A percentile compares a stretch with the other conserved stretches of the same genome.
Conservation (phyloP, 2,797 vertebrate genomes). For the Chloroceryle amazona region DNA sequence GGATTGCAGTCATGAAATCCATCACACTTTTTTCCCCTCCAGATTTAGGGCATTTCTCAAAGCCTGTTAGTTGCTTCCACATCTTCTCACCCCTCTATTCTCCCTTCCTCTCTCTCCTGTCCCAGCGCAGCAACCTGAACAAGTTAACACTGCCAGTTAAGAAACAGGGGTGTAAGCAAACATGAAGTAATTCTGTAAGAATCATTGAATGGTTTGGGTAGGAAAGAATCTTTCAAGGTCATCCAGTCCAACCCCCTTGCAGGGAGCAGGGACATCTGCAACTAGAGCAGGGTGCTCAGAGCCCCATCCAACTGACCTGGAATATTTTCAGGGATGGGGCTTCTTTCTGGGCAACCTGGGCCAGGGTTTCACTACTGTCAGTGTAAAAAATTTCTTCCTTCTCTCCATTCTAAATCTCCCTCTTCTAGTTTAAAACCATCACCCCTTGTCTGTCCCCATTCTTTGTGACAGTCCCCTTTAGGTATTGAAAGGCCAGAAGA, state of each 20-base stretch:
- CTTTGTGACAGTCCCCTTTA: not conserved
- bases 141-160: fast-evolving
- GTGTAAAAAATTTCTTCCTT: not conserved
- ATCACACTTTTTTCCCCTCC: fast-evolving
- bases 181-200: not conserved
- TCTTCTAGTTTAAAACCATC: not conserved
- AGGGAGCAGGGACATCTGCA: not conserved
- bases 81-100: not conserved
- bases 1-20: not conserved
- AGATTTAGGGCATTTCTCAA: not conserved
- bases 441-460: not conserved
- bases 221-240: not conserved
- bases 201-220: not conserved
- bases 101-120: not conserved
- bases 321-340: not conserved
- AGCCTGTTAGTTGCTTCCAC: not conserved
- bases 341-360: not conserved
- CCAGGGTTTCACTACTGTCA: not conserved
- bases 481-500: not conserved
- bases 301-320: not conserved
- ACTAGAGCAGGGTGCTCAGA: not conserved
- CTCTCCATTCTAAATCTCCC: not conserved
- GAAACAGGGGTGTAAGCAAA: not conserved
- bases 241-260: not conserved
- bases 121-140: not conserved